Evolutionary conservation across 1,140 invertebrate genomes (phyloP).

Genomic region (Coptotermes formosanus): DNA sequence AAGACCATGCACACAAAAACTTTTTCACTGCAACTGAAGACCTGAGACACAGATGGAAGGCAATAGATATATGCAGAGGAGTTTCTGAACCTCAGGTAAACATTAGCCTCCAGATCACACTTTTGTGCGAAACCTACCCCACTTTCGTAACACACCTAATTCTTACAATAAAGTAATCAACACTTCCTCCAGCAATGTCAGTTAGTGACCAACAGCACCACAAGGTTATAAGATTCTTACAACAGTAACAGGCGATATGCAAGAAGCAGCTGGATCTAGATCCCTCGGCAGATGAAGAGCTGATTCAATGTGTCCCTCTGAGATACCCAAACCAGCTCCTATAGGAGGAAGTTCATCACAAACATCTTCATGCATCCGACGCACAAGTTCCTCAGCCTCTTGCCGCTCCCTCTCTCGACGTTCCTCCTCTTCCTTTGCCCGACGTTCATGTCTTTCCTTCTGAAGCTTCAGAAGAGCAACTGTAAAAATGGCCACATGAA

Average conservation of each 20-base stretch:
- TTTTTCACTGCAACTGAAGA: too few relatives aligned
- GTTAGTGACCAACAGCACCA: too few relatives aligned
- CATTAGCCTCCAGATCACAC: too few relatives aligned
- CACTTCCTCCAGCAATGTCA: too few relatives aligned
- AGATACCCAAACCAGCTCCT: neutral
- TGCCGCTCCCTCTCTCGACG: slow-evolving; percentile 53
- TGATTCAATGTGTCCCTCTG: neutral
- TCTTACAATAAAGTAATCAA: too few relatives aligned
- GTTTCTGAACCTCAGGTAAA: too few relatives aligned
- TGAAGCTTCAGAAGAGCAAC: slow-evolving; percentile 54
- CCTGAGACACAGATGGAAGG: too few relatives aligned
- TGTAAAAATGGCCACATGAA: slow-evolving; percentile 39
- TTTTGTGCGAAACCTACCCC: too few relatives aligned
- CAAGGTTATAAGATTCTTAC: neutral
- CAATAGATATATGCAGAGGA: too few relatives aligned
- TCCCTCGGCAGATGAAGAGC: neutral
- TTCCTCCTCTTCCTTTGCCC: slow-evolving; percentile 42
- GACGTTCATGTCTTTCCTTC: slow-evolving; percentile 49
- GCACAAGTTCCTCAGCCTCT: slow-evolving; percentile 56
- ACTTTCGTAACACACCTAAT: too few relatives aligned
- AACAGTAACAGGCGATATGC: neutral
- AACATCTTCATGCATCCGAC: slow-evolving; percentile 51
- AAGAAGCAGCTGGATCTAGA: neutral
- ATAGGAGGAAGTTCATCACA: slow-evolving; percentile 31
- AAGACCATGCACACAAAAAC: too few relatives aligned